A percentile compares a stretch with the other conserved stretches of the same genome.
These are phyloP conservation scores for Stenodera caucasica DNA, from an alignment of 2,888 invertebrate genomes.

Conservation along the genomic window DNA sequence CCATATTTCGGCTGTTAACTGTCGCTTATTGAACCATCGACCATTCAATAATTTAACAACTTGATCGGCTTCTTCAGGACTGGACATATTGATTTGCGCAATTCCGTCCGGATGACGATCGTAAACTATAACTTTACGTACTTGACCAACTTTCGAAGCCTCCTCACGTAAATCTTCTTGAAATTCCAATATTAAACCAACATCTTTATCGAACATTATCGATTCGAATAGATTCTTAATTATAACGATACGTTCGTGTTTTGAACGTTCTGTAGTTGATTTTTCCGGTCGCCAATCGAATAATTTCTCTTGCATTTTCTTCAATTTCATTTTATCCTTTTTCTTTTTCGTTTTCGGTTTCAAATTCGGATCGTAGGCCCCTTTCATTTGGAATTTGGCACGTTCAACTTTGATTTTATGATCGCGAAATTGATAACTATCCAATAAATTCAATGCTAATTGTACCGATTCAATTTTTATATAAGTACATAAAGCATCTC, in stretches of 20 bases:
- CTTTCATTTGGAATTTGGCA: constrained; percentile 94
- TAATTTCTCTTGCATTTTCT: constrained; percentile 89
- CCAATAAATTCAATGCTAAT: constrained; percentile 86
- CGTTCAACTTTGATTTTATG: constrained; percentile 84
- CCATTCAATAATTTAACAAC: constrained; percentile 86
- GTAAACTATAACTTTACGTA: constrained; percentile 86
- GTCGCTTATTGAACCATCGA: constrained; percentile 85
- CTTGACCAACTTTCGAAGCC: constrained; percentile 87
- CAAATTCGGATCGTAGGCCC: constrained; percentile 86
- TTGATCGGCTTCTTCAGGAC: constrained; percentile 88
- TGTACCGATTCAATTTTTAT: constrained; percentile 95
- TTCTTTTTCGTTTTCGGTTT: constrained; percentile 90
- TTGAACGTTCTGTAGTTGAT: constrained; percentile 79
- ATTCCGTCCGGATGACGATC: constrained; percentile 95
- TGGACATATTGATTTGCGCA: constrained; percentile 87
- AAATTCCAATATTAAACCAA: constrained; percentile 85
- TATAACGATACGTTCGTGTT: constrained; percentile 88
- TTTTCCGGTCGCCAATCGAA: constrained; percentile 98
- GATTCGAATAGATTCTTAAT: constrained; percentile 92
- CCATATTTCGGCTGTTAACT: constrained; percentile 87
- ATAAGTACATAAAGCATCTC: constrained; percentile 95
- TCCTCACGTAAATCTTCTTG: constrained; percentile 89
- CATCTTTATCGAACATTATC: constrained; percentile 85
- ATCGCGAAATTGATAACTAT: constrained; percentile 81
- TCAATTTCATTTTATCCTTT: constrained; percentile 86